Evolutionary conservation across 2,113 vertebrate species (phyloP), one percentile per base, ranked within the genome.

Genomic region (Dicerorhinus sumatrensis): DNA sequence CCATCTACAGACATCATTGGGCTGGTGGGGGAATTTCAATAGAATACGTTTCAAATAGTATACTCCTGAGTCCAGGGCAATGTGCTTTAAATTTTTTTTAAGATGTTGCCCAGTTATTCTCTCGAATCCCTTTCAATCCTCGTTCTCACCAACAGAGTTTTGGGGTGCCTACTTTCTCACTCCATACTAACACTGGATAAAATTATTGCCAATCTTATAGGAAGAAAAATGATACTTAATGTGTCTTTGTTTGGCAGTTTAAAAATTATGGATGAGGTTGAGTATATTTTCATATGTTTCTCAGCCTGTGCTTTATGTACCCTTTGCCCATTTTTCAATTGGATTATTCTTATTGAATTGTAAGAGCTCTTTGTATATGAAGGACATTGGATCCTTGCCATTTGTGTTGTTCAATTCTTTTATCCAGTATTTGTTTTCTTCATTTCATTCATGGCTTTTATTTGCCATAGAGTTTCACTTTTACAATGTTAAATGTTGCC

Each of bases 261-360:
- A 73, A 48, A 91, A 94, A 54, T 42, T 54, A 62, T n/a, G 33
- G 51, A 21, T 51, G 51, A 87, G 21, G 75, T n/a, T 17, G 75
- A 76, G 33, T 39, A 8, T 56, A 39, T 80, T 36, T 77, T 63
- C 80, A 29, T 33, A 73, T 8, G 3, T 86, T 65, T 75, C 51
- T 42, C 42, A 58, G n/a, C 42, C 33, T 86, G 36, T 97, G 86
- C n/a, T 86, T 90, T 62, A 3, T 62, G n/a, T 27, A 4, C n/a
- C 58, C 27, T 85, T 51, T 81, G 31, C 31, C 31, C 25, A 33
- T 83, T 81, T 93, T 86, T 46, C 65, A 33, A 21, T 77, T 72
- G 48, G 75, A 58, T 65, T 27, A 56, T 83, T 84, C 36, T 89
- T 96, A 75, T 31, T 96, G 95, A 96, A 60, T 80, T 79, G 42